These are phyloP conservation scores for Drosophila nannoptera DNA, from an alignment of 1,140 invertebrate species.

Conservation along the genomic window DNA sequence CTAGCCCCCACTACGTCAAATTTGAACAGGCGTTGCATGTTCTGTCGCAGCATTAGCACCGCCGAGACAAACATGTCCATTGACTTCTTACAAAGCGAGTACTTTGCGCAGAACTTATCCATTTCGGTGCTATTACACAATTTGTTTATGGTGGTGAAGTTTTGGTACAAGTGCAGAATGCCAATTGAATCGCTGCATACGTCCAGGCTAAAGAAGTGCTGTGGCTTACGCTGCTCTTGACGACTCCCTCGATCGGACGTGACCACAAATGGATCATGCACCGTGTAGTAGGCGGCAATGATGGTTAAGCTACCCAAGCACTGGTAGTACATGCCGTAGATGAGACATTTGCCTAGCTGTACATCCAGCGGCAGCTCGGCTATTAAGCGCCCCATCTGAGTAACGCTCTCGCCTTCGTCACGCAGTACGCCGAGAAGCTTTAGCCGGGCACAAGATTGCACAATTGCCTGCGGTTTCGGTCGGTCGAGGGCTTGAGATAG, in stretches of 20 bases:
- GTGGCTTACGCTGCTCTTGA: constrained; percentile 83
- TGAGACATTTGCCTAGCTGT: constrained; percentile 90
- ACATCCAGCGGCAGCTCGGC: constrained; percentile 66
- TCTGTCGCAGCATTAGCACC: constrained; percentile 42
- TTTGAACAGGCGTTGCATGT: constrained; percentile 44
- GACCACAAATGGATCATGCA: constrained; percentile 91
- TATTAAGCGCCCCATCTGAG: constrained; percentile 85
- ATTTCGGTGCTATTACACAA: not conserved
- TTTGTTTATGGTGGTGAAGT: constrained; percentile 14
- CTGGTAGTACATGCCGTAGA: constrained; percentile 93
- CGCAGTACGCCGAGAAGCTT: constrained; percentile 90
- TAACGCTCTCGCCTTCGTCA: constrained; percentile 90
- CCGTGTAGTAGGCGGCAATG: constrained; percentile 91
- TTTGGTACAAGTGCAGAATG: constrained; percentile 81
- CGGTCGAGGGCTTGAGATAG: constrained; percentile 86
- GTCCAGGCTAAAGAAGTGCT: constrained; percentile 77
- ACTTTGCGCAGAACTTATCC: constrained; percentile 39
- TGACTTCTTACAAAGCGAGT: constrained; percentile 44
- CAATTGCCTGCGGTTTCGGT: constrained; percentile 88
- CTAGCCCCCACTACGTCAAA: not conserved
- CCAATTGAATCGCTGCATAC: constrained; percentile 95
- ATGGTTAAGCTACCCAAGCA: constrained; percentile 97
- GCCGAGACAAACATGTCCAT: constrained; percentile 66
- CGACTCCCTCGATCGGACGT: constrained; percentile 80
- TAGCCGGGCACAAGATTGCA: constrained; percentile 81